phyloP scores from a whole-genome alignment of 2,888 invertebrate genomes.

The Rhingia rostrata region DNA sequence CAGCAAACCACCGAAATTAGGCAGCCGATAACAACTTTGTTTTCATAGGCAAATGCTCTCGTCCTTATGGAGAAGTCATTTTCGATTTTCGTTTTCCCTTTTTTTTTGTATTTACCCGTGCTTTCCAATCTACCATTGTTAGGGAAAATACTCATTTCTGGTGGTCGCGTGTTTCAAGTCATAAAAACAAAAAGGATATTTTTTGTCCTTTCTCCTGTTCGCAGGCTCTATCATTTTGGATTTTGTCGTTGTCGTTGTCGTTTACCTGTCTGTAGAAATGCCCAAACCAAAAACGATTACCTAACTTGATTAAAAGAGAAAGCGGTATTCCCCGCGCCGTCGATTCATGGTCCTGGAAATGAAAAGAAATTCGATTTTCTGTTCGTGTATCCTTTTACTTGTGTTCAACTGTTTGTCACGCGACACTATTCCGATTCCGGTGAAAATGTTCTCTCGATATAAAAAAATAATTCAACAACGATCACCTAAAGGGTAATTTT shows the following conservation, averaged over 20 bases:
- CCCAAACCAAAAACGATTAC: slow-evolving; percentile 36
- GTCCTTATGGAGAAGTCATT: slow-evolving; percentile 57
- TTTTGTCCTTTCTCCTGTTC: slow-evolving; percentile 11
- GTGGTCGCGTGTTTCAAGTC: slow-evolving; percentile 67
- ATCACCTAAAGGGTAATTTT: slow-evolving; percentile 53
- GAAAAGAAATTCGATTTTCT: slow-evolving; percentile 45
- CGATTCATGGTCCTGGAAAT: slow-evolving; percentile 14
- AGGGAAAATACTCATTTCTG: slow-evolving; percentile 48
- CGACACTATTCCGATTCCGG: slow-evolving; percentile 61
- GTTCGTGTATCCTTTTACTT: slow-evolving; percentile 18
- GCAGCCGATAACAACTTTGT: slow-evolving; percentile 46
- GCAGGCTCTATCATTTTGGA: slow-evolving; percentile 46
- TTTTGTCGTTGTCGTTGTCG: slow-evolving; percentile 50
- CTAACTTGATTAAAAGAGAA: slow-evolving; percentile 67
- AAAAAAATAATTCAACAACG: slow-evolving; percentile 63
- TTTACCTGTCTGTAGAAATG: slow-evolving; percentile 51
- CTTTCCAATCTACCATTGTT: slow-evolving; percentile 49
- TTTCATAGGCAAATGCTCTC: background rate
- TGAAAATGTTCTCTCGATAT: slow-evolving; percentile 52
- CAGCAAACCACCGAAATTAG: slow-evolving; percentile 55
- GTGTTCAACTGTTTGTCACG: slow-evolving; percentile 55
- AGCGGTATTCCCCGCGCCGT: slow-evolving; percentile 2
- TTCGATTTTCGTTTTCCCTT: slow-evolving; percentile 20
- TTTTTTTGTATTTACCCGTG: too few relatives aligned
- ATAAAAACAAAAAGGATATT: slow-evolving; percentile 59